Percentiles rank a stretch among this genome's conserved stretches.
Evolutionary conservation across 2,797 vertebrate genomes (phyloP).

Genomic region (Crenichthys baileyi): DNA sequence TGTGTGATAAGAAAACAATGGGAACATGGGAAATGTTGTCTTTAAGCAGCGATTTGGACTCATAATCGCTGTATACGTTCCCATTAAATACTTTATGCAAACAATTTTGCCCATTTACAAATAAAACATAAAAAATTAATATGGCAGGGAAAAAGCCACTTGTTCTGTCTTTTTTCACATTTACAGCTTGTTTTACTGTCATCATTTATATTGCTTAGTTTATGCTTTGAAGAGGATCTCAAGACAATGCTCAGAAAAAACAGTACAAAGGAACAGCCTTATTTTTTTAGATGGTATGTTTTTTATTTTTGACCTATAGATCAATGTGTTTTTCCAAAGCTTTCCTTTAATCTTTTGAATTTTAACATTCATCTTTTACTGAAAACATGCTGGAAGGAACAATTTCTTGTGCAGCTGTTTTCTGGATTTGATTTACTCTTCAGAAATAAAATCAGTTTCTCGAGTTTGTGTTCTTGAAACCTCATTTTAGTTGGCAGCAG

Average conservation of each 20-base stretch:
- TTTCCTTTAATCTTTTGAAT: neutral
- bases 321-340: neutral
- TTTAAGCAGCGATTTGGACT: slow-evolving; percentile 15
- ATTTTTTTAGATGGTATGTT: neutral
- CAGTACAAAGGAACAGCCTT: neutral
- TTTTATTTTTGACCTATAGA: too few relatives aligned
- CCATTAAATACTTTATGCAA: neutral
- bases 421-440: neutral
- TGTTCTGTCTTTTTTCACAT: neutral
- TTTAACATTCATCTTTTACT: neutral
- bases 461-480: neutral
- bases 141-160: neutral
- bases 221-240: neutral
- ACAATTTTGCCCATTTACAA: neutral
- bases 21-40: slow-evolving; percentile 66
- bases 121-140: neutral
- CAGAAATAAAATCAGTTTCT: neutral
- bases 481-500: neutral
- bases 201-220: neutral
- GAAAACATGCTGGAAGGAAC: neutral
- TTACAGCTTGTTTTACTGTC: neutral
- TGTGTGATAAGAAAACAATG: slow-evolving; percentile 14
- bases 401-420: neutral
- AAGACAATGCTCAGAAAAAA: neutral
- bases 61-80: neutral